Base-by-base conservation (phyloP, 2,113 vertebrate genomes). In the Xyrauchen texanus region DNA sequence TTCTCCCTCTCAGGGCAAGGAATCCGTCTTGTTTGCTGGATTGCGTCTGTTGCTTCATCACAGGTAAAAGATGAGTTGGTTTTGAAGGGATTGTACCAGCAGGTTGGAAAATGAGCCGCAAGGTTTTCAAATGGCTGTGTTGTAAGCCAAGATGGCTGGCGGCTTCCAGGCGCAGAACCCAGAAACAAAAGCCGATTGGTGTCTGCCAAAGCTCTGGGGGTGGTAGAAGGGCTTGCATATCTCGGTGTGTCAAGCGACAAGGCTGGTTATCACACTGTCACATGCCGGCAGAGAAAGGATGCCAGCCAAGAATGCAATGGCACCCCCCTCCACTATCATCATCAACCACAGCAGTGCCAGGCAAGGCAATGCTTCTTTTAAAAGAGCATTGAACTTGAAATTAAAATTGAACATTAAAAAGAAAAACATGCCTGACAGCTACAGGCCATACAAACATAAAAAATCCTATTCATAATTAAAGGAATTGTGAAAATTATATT, bases 231-330 rank as follows among this genome's bases (percentile, higher is more conserved):
- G 52, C 70, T 75, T 76, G 80, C 85, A 83, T 86, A 82, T 88
- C 85, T 82, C 66, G 69, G 58, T 73, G 85, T 86, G 90, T 90
- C 88, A 85, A 85, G 81, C 86, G 83, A 84, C 83, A 80, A 80
- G 85, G 66, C 85, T 77, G 81, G 88, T 92, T 92, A 92, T 93
- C 90, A 74, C 82, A 34, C 87, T 83, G 86, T 83, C 55, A 80
- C 91, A 93, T 87, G 88, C 88, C 87, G 85, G 88, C 85, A 83
- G 83, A 87, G 79, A 64, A 79, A 72, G 84, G 60, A 73, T 12
- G 49, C 74, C 82, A 82, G 92, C 89, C 90, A 92, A 90, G 79
- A 83, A 90, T 86, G 84, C 73, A 67, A 70, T 52, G 65, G 84
- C 68, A 81, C 80, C 70, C 69, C 21, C 12, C 69, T n/a, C 69